phyloP scores from a whole-genome alignment of 2,797 vertebrate genomes.

The Atherinosoma microstoma region DNA sequence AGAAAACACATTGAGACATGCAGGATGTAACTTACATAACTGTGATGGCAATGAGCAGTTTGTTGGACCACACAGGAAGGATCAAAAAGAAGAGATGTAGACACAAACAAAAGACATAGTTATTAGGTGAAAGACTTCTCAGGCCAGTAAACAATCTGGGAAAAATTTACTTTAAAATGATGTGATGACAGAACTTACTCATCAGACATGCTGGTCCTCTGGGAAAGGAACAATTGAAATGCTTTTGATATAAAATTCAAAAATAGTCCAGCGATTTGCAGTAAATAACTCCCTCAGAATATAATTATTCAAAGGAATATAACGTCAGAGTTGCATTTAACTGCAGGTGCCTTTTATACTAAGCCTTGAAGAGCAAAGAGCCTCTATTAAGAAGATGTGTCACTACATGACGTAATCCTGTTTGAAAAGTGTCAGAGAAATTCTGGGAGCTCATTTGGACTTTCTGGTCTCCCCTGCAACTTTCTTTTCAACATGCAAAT shows the following conservation, averaged over 20 bases:
- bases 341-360: slow-evolving; percentile 29
- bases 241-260: neutral
- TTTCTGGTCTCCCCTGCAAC: neutral
- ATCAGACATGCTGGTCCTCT: slow-evolving; percentile 65
- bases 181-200: slow-evolving; percentile 62
- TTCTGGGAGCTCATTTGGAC: neutral
- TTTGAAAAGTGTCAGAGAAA: neutral
- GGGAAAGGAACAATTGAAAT: neutral
- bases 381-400: neutral
- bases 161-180: neutral
- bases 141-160: neutral
- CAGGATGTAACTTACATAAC: slow-evolving; percentile 62
- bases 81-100: neutral
- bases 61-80: slow-evolving; percentile 13
- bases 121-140: slow-evolving; percentile 9
- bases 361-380: slow-evolving; percentile 21
- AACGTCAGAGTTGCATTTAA: neutral
- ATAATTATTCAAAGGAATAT: neutral
- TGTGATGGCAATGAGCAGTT: slow-evolving; percentile 38
- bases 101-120: slow-evolving; percentile 7
- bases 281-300: neutral
- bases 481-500: neutral
- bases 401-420: neutral
- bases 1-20: neutral
- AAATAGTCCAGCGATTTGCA: neutral